Conservation (phyloP, 2,888 invertebrate species). For the Xylota segnis region DNA sequence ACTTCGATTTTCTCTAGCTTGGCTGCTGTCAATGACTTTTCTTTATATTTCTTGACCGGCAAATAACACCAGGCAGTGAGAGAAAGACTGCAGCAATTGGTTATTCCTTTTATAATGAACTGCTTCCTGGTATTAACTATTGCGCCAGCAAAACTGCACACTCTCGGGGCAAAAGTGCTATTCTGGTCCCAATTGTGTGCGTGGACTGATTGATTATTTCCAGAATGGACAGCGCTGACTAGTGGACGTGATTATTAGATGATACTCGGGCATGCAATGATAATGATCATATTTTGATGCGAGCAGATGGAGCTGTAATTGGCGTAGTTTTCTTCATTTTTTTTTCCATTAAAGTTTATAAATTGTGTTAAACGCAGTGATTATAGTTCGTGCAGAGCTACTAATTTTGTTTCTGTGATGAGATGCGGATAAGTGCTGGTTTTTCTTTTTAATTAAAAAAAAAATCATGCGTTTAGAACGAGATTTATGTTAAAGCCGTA, state of each 20-base stretch:
- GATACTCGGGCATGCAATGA: constrained; percentile 9
- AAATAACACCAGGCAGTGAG: constrained; percentile 6
- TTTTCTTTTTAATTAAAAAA: neutral
- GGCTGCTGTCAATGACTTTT: constrained; percentile 50
- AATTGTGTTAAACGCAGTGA: constrained; percentile 62
- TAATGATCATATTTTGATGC: constrained; percentile 32
- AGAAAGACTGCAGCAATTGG: constrained; percentile 19
- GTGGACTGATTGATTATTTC: constrained; percentile 72
- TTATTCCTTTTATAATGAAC: constrained; percentile 68
- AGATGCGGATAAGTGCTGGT: neutral
- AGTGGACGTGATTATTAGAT: constrained; percentile 50
- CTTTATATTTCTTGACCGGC: constrained; percentile 38
- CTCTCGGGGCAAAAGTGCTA: constrained; percentile 24
- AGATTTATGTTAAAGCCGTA: neutral
- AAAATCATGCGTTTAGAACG: neutral
- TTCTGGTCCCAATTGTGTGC: constrained; percentile 51
- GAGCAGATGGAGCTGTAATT: constrained; percentile 34
- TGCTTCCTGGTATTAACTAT: constrained; percentile 73
- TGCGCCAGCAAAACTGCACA: constrained; percentile 46
- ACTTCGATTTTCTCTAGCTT: constrained; percentile 17
- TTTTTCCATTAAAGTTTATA: constrained; percentile 59
- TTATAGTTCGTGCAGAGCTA: constrained; percentile 51
- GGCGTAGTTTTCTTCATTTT: constrained; percentile 43
- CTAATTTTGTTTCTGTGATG: neutral
- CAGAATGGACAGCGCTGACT: constrained; percentile 50